Conservation (phyloP, 1,140 invertebrate species). For the Tribolium madens region DNA sequence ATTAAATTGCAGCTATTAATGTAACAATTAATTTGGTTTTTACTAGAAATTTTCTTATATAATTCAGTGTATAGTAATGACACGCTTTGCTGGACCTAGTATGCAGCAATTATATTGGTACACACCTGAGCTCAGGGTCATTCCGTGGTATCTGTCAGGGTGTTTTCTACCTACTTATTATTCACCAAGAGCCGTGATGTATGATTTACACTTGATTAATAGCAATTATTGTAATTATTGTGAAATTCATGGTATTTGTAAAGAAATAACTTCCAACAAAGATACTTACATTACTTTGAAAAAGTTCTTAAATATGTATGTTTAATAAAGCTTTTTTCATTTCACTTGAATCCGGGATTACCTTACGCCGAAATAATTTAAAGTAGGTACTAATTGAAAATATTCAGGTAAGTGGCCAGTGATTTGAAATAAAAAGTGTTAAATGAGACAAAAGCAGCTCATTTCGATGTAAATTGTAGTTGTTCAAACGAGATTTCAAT, state of each 20-base stretch:
- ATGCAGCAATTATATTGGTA: constrained; percentile 7
- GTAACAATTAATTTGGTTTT: constrained; percentile 16
- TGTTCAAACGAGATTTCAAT: constrained; percentile 23
- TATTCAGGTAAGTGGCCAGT: background rate
- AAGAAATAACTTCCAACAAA: background rate
- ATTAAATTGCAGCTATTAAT: constrained; percentile 25
- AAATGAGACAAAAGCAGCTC: constrained; percentile 20
- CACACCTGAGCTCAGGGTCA: constrained; percentile 17
- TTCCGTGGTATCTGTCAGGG: constrained; percentile 16
- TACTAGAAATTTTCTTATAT: constrained; percentile 11
- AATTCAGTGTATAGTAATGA: constrained; percentile 27
- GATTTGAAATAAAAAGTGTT: constrained; percentile 11
- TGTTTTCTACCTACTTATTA: constrained; percentile 9
- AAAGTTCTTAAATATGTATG: background rate
- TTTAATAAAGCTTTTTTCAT: background rate
- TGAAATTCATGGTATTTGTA: no score
- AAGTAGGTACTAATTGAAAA: constrained; percentile 5
- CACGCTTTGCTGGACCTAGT: constrained; percentile 4
- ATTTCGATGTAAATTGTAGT: constrained; percentile 22
- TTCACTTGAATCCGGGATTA: background rate
- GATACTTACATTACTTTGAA: background rate
- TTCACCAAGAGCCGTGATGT: background rate
- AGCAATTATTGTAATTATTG: background rate
- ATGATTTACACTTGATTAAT: constrained; percentile 1
- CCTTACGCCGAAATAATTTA: background rate